A percentile compares a stretch with the other conserved stretches of the same genome.
phyloP scores from a whole-genome alignment of 1,140 invertebrate genomes.

The Drosophila ficusphila region DNA sequence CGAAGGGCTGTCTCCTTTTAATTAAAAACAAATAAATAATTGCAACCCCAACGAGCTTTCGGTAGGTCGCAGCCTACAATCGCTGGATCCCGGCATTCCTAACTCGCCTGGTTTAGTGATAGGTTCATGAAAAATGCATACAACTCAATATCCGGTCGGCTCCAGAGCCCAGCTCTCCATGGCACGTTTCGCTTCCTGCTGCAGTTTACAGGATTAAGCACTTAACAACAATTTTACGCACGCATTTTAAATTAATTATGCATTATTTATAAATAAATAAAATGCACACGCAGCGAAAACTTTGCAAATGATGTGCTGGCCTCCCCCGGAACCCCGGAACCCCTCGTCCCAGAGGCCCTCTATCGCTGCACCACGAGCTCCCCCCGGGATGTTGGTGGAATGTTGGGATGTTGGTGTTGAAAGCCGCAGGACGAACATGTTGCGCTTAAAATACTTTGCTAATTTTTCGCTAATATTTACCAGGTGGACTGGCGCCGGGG shows the following conservation, averaged over 20 bases:
- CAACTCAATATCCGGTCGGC: not conserved
- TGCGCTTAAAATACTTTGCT: conserved; percentile 79
- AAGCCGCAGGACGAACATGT: conserved; percentile 78
- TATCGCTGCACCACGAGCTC: conserved; percentile 3
- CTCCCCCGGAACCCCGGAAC: not conserved
- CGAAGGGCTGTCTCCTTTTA: not conserved
- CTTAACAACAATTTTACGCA: conserved; percentile 73
- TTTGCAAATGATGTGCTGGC: conserved; percentile 41
- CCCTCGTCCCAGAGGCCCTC: not conserved
- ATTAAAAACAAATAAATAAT: conserved; percentile 1
- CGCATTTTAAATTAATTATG: conserved; percentile 78
- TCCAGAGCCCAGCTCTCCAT: not conserved
- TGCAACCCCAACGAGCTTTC: not conserved
- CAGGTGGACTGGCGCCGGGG: conserved; percentile 43
- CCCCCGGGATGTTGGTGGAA: no score
- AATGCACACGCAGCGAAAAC: conserved; percentile 60
- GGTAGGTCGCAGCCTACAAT: not conserved
- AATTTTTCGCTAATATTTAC: conserved; percentile 81
- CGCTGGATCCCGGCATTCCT: not conserved
- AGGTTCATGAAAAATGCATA: conserved; percentile 15
- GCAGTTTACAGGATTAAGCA: conserved; percentile 74
- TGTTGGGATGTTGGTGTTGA: conserved; percentile 50
- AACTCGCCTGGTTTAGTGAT: conserved; percentile 3
- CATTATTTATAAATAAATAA: conserved; percentile 79
- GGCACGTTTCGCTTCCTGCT: conserved; percentile 11